A percentile compares a stretch with the other conserved stretches of the same genome.
Evolutionary conservation across 2,888 invertebrate genomes (phyloP).

Genomic region (Palloptera scutellata): DNA sequence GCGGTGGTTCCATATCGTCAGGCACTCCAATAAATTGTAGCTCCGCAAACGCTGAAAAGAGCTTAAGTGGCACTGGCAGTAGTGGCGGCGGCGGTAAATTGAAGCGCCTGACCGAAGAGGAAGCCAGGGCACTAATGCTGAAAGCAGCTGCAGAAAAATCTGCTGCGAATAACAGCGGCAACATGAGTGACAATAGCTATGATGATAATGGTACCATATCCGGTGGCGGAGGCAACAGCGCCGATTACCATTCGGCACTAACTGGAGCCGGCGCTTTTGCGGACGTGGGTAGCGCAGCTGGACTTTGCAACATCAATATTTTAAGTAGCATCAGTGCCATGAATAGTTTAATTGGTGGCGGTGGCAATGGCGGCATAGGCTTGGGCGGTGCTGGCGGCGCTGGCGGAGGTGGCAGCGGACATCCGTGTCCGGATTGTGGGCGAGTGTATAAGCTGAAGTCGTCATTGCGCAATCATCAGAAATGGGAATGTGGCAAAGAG

Average conservation of each 20-base stretch:
- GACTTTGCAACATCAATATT: slow-evolving; percentile 58
- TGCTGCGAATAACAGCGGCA: slow-evolving; percentile 47
- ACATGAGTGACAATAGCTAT: slow-evolving; percentile 53
- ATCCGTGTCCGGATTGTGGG: slow-evolving; percentile 83
- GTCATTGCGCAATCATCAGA: slow-evolving; percentile 82
- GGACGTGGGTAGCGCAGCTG: slow-evolving; percentile 53
- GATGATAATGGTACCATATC: slow-evolving; percentile 47
- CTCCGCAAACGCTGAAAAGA: slow-evolving; percentile 14
- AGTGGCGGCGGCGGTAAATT: slow-evolving; percentile 48
- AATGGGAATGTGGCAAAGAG: slow-evolving; percentile 87
- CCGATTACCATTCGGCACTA: slow-evolving; percentile 53
- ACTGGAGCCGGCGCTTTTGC: slow-evolving; percentile 52
- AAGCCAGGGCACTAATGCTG: slow-evolving; percentile 55
- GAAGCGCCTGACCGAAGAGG: slow-evolving; percentile 56
- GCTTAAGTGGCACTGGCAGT: slow-evolving; percentile 17
- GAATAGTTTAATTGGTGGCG: slow-evolving; percentile 58
- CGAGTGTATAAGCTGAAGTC: slow-evolving; percentile 87
- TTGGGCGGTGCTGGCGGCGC: slow-evolving; percentile 42
- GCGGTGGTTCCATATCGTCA: slow-evolving; percentile 3
- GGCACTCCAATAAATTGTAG: slow-evolving; percentile 25
- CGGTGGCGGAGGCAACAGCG: slow-evolving; percentile 43
- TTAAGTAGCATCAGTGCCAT: slow-evolving; percentile 61
- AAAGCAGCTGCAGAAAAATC: slow-evolving; percentile 51
- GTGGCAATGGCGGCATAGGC: slow-evolving; percentile 45
- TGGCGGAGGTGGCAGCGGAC: slow-evolving; percentile 63